Base-by-base conservation (phyloP, 2,888 invertebrate genomes). In the Holacanthella duospinosa region DNA sequence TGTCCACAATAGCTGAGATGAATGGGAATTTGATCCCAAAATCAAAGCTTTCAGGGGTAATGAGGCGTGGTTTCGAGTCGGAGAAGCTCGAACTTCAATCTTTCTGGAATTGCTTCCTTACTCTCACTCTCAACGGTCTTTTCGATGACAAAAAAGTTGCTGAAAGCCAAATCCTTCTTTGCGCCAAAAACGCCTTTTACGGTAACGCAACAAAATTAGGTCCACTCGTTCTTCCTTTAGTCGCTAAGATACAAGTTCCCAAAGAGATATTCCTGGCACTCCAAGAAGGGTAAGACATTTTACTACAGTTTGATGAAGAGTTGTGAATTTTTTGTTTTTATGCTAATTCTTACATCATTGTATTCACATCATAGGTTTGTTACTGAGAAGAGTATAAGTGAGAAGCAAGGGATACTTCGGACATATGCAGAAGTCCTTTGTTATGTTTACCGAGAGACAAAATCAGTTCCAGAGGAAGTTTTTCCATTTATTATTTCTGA, bases 171-270 rank as follows among this genome's bases (percentile, higher is more conserved):
- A 60, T 71, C 2, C 25, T 70, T 26, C 63, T 65, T 1, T 68
- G 66, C 16, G 68, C 66, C 29, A 64, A 60, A 67, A 82, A 82
- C 74, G 89, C 87, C 59, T 91, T 88, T 0, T 83, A 86, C 78
- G 88, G 88, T 28, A 88, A 86, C 77, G 89, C 90, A 9, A 78
- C 81, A 60, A 80, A 83, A 6, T 82, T 92, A 71, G 85, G 84
- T 65, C 87, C 87, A 25, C 84, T 86, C 76, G 77, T 93, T 62
- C 78, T 91, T 62, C 89, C 90, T 12, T 80, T 93, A 66, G 75
- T 93, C 57, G 86, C 88, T 2, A 81, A 84, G 72, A 78, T 89
- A 71, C 85, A 86, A 4, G 77, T 78, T 24, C 79, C 81, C 27
- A 66, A 65, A n/a, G 29, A 55, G n/a, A 55, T 58, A 6, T 58